Evolutionary conservation across 92 coral and sea anemone genomes (phyloP), one percentile per base, ranked within the genome.

Genomic region (Anthopleura xanthogrammica): DNA sequence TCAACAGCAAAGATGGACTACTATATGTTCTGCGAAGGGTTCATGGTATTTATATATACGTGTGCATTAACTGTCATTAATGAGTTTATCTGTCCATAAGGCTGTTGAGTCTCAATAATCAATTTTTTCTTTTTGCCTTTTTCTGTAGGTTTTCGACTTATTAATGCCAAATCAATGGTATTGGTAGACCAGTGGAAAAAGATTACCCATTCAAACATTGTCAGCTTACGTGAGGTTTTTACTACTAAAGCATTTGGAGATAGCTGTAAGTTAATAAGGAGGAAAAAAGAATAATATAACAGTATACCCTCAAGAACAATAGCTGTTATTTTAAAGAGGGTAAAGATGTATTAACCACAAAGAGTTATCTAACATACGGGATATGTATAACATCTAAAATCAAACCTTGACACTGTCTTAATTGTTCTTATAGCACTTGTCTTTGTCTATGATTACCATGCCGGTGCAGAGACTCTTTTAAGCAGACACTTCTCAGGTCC

Each of bases 191-290:
- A 97, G 83, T 97, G 99, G 99, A 94, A 89, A 70, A 97, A 97
- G 83, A 85, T 97, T 7, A 88, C 92, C 41, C 99, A 97, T 74
- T 97, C 99, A 4, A 97, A 97, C 83, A 88, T 97, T 60, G 99
- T 97, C 79, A 91, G 94, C 62, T 93, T 97, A 52, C 82, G 99
- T 60, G 98, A 97, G 79, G 98, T 97, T 62, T 97, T 97, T 80
- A 97, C 99, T 2, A 94, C 98, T 8, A 97, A 97, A 86, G 92
- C 98, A 12, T 97, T 97, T 88, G 94, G 94, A n/a, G 99, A 97
- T 86, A 97, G 93, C 86, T 97, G 99, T 97, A 85, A 92, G 99
- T 97, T 46, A 6, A 50, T 11, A 7, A 55, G 1, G 36, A 13
- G 6, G 17, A 80, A 24, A 2, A 57, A 77, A 50, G 24, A 58